Conservation (phyloP, 2,888 invertebrate species). For the Leptinotarsa haldemani region DNA sequence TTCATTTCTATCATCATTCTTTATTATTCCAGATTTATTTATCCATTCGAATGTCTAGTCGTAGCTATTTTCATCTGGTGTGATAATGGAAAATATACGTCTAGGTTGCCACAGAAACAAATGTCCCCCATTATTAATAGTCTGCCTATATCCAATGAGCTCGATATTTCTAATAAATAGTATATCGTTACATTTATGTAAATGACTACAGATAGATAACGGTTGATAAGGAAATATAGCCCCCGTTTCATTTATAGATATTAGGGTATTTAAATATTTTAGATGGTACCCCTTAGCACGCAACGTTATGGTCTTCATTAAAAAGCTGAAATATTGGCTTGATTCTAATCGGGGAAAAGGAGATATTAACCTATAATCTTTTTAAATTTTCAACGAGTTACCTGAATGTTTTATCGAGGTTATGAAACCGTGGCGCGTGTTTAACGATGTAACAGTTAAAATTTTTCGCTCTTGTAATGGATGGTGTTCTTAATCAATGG, state of each 20-base stretch:
- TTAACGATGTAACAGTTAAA: constrained; percentile 26
- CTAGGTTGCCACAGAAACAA: constrained; percentile 17
- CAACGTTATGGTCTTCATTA: constrained; percentile 47
- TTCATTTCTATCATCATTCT: neutral
- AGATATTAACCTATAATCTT: constrained; percentile 36
- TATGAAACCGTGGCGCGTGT: constrained; percentile 34
- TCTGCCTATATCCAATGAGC: constrained; percentile 21
- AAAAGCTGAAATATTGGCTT: constrained; percentile 40
- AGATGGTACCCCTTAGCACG: constrained; percentile 57
- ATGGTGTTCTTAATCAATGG: constrained; percentile 12
- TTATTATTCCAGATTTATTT: neutral
- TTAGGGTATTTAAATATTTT: constrained; percentile 55
- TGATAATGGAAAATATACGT: constrained; percentile 4
- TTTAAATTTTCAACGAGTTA: constrained; percentile 37
- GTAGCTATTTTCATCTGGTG: neutral
- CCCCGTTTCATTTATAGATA: constrained; percentile 55
- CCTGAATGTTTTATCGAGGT: constrained; percentile 39
- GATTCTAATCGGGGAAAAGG: constrained; percentile 33
- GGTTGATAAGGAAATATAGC: constrained; percentile 47
- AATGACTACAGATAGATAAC: constrained; percentile 52
- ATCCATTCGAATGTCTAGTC: neutral
- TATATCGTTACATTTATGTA: constrained; percentile 50
- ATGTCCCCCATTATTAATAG: constrained; percentile 15
- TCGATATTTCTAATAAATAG: constrained; percentile 49
- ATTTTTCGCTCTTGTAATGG: constrained; percentile 22